Percentiles rank a stretch among this genome's conserved stretches.
These are phyloP conservation scores for Coenonympha glycerion DNA, from an alignment of 2,888 invertebrate genomes.

Conservation along the genomic window DNA sequence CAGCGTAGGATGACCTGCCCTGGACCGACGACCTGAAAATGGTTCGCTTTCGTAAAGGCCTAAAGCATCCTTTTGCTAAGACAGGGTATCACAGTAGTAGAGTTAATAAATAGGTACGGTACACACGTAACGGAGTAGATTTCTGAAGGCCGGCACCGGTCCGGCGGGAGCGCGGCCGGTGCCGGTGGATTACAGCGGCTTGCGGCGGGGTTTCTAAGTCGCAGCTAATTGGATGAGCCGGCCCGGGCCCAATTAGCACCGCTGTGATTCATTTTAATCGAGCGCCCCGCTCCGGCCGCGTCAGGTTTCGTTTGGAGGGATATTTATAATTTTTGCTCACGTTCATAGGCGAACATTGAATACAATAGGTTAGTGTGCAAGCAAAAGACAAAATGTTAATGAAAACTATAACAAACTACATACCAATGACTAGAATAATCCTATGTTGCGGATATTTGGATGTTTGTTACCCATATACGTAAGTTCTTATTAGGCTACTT, in stretches of 20 bases:
- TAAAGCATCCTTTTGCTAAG: too few species aligned
- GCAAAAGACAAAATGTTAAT: too few species aligned
- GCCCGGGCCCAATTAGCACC: slow-evolving; percentile 66
- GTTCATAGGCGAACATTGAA: background rate
- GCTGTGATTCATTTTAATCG: slow-evolving; percentile 74
- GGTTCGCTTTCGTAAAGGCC: too few species aligned
- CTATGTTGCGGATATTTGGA: too few species aligned
- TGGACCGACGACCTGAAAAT: too few species aligned
- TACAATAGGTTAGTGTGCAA: too few species aligned
- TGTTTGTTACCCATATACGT: too few species aligned
- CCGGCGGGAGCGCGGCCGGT: too few species aligned
- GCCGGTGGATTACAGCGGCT: slow-evolving; percentile 54
- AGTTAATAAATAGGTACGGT: slow-evolving; percentile 2
- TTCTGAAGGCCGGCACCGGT: slow-evolving; percentile 18
- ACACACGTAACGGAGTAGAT: slow-evolving; percentile 14
- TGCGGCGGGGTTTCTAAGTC: slow-evolving; percentile 68
- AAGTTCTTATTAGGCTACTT: too few species aligned
- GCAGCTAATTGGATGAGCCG: slow-evolving; percentile 71
- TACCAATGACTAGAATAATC: background rate
- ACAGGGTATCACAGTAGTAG: too few species aligned
- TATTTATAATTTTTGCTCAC: slow-evolving; percentile 12
- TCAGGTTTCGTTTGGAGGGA: slow-evolving; percentile 25
- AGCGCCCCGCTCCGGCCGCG: slow-evolving; percentile 39
- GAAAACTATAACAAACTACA: background rate
- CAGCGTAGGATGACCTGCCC: too few species aligned